phyloP scores from a whole-genome alignment of 2,888 invertebrate genomes.

The Timema cristinae region DNA sequence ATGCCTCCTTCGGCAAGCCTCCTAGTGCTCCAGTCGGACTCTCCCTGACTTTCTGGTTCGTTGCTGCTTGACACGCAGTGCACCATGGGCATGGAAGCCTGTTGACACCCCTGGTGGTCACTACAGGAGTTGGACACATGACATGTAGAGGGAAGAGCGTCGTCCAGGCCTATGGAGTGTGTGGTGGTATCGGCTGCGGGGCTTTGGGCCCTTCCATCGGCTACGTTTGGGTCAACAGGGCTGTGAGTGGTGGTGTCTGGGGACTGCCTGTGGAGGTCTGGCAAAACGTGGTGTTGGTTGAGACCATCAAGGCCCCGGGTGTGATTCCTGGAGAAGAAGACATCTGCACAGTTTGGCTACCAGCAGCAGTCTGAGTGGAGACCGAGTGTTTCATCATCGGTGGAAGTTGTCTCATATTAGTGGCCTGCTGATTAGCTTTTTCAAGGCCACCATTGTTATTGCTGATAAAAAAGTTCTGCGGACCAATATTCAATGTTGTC shows the following conservation, averaged over 20 bases:
- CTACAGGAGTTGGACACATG: slow-evolving; percentile 38
- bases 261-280: slow-evolving; percentile 58
- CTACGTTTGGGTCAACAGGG: slow-evolving; percentile 55
- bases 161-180: slow-evolving; percentile 37
- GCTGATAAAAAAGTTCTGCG: slow-evolving; percentile 23
- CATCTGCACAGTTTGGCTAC: slow-evolving; percentile 41
- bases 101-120: slow-evolving; percentile 25
- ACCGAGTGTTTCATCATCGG: slow-evolving; percentile 58
- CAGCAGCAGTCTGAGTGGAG: slow-evolving; percentile 68
- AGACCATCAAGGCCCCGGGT: slow-evolving; percentile 43
- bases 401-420: slow-evolving; percentile 21
- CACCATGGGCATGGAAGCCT: slow-evolving; percentile 59
- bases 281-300: slow-evolving; percentile 41
- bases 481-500: slow-evolving; percentile 22
- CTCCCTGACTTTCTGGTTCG: slow-evolving; percentile 45
- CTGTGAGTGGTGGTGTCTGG: slow-evolving; percentile 84
- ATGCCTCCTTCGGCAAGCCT: slow-evolving; percentile 56
- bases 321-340: slow-evolving; percentile 37
- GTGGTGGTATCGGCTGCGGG: slow-evolving; percentile 46
- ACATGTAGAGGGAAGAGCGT: slow-evolving; percentile 42
- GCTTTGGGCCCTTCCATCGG: slow-evolving; percentile 33
- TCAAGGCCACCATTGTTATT: not conserved
- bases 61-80: slow-evolving; percentile 86
- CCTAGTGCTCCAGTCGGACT: slow-evolving; percentile 87
- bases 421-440: too few relatives aligned